Base-by-base conservation (phyloP, 2,797 vertebrate genomes). In the Mycteria americana region DNA sequence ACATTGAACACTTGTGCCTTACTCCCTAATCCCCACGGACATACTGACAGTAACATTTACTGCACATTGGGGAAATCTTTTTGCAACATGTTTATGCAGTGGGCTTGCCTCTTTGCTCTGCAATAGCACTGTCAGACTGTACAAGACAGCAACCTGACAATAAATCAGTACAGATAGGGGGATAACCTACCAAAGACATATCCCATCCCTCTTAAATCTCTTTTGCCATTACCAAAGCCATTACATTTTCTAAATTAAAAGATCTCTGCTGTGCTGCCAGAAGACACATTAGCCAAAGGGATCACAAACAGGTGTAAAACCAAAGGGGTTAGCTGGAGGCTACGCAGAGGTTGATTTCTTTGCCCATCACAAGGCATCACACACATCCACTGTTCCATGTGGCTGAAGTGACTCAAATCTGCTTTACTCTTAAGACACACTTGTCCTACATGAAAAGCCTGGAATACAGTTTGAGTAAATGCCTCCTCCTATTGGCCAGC, bases 211-310 rank as follows among this genome's bases (percentile, higher is more conserved):
- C 54, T 24, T 9, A 60, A 54, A 7, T 72, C 56, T 59, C 63
- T 78, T 78, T 62, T 46, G 48, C 64, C 48, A 9, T 62, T 59
- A 92, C 57, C 35, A 76, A 91, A 96, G 35, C 51, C 0, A 0
- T 24, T 53, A 69, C 18, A 70, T 45, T 62, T 63, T 41, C 31
- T 81, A 31, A 65, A 74, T 64, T 19, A 39, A 48, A 53, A 63
- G 22, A 65, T n/a, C 73, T 83, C 77, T 81, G 81, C 85, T 82
- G 89, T 88, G 93, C 88, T 87, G 91, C 74, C 65, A 85, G 64
- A 86, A 93, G 81, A 92, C 45, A 59, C 0, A 12, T 39, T 50
- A 94, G 65, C 75, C 75, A 91, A 77, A 45, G 53, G 69, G n/a
- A 73, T 2, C n/a, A 21, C 75, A 82, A 33, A 57, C 11, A 33